Evolutionary conservation across 2,888 invertebrate genomes (phyloP), one percentile per base, ranked within the genome.

Genomic region (Julus scandinavius): DNA sequence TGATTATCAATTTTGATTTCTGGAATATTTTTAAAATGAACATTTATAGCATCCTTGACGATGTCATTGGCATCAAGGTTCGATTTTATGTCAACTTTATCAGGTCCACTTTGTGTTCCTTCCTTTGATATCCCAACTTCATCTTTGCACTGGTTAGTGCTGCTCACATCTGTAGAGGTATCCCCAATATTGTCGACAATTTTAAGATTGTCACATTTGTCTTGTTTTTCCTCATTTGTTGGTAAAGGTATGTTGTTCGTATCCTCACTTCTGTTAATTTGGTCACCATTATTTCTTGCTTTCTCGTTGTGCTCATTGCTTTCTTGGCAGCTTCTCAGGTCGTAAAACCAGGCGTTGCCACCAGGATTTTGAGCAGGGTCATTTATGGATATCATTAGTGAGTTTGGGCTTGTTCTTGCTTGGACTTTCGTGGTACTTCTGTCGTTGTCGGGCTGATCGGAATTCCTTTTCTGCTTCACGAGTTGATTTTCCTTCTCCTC

Each of bases 341-440:
- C 72, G 29, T 72, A 72, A 72, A 29, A 72, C 72, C 72, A 72
- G 29, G 72, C 72, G 72, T 72, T 72, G 72, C 72, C 72, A 20
- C 72, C 72, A 72, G 72, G 20, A 29, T 72, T 1, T 11, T 72
- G 72, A 72, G 29, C 3, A 11, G 72, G 72, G n/a, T 72, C 72
- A 72, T n/a, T 72, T 20, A 72, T 72, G 29, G 72, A 72, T 72
- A 72, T 29, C 72, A 72, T 72, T 72, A 72, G 20, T 11, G 29
- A 5, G 20, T 29, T 72, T 20, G 72, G 72, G 9, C 72, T 72
- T 20, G 9, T 11, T 72, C 9, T 72, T 11, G 29, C 63, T 7
- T 63, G 63, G 63, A 5, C n/a, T 20, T 63, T 63, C 20, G 63
- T n/a, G n/a, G n/a, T 6, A n/a, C n/a, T 63, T n/a, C 63, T 13